Base-by-base conservation (phyloP, 1,140 invertebrate genomes). In the Leguminivora glycinivorella region DNA sequence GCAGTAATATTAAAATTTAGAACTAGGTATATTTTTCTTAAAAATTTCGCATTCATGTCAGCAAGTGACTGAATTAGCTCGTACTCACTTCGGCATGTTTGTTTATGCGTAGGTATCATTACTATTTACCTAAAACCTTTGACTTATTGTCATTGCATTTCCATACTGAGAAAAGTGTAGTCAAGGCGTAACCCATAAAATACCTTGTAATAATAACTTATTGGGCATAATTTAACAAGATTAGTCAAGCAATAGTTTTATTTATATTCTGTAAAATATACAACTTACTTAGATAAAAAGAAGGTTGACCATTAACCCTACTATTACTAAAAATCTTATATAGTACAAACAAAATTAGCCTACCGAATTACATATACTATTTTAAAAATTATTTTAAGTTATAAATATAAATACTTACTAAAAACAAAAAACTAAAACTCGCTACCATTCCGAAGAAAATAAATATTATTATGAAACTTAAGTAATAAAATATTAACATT, bases 251-350 rank as follows among this genome's bases (percentile, higher is more conserved):
- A 34, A 63, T 63, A 63, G 17, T 63, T 63, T 60, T 63, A 63
- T 63, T 63, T n/a, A 63, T 63, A 63, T 26, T 63, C 26, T 29
- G 58, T 52, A 63, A 63, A 63, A 63, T 63, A 63, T 31, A 63
- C 58, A 63, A 63, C 58, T 63, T 63, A 63, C 34, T 17, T 29
- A 29, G 58, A 63, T 29, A 63, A 63, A 63, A 58, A 63, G 58
- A 52, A 52, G n/a, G 47, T 22, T 52, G 2, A 29, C 58, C 58
- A 31, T 17, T 29, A 25, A 63, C 58, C 58, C 58, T 63, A 63
- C 5, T 63, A 63, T 63, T 63, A 63, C 58, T 63, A 63, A 63
- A 47, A 29, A 29, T 29, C 25, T 17, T 63, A 63, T 63, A 63
- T 63, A 0, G 17, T 63, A 63, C 47, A 63, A 63, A 63, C n/a